Evolutionary conservation across 2,797 vertebrate species (phyloP).

Genomic region (Lagodon rhomboides): DNA sequence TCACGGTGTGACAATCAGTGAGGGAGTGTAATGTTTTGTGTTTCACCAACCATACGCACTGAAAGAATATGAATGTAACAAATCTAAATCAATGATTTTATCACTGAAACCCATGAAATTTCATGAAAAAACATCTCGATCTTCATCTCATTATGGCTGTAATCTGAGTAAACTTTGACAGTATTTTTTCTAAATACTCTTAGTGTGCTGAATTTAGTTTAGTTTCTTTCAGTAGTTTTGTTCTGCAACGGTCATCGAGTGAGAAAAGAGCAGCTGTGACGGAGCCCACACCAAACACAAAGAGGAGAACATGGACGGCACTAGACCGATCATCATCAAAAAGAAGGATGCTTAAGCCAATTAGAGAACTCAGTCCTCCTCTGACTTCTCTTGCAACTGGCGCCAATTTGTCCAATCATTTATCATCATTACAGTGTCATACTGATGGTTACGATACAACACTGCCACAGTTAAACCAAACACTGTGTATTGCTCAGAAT

Average conservation of each 20-base stretch:
- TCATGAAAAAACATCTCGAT: slow-evolving; percentile 7
- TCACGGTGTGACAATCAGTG: slow-evolving; percentile 6
- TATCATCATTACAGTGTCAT: slow-evolving; percentile 23
- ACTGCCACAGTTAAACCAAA: slow-evolving; percentile 6
- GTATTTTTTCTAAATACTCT: background rate
- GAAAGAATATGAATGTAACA: background rate
- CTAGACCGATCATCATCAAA: slow-evolving; percentile 87
- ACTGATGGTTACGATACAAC: background rate
- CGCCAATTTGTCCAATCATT: background rate
- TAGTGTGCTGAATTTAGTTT: background rate
- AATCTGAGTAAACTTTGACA: background rate
- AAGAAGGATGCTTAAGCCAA: slow-evolving; percentile 72
- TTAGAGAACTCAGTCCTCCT: background rate
- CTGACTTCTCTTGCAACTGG: background rate
- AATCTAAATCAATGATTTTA: background rate
- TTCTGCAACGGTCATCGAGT: background rate
- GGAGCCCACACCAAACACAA: slow-evolving; percentile 83
- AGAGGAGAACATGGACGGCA: slow-evolving; percentile 85
- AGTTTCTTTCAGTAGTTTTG: background rate
- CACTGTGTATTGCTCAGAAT: background rate
- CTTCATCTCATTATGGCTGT: background rate
- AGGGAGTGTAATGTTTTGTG: slow-evolving; percentile 2
- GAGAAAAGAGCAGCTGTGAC: background rate
- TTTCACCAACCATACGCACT: slow-evolving; percentile 10
- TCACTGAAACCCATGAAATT: background rate